These are phyloP conservation scores for Epinephelus awoara DNA, from an alignment of 2,797 vertebrate species.

Conservation along the genomic window DNA sequence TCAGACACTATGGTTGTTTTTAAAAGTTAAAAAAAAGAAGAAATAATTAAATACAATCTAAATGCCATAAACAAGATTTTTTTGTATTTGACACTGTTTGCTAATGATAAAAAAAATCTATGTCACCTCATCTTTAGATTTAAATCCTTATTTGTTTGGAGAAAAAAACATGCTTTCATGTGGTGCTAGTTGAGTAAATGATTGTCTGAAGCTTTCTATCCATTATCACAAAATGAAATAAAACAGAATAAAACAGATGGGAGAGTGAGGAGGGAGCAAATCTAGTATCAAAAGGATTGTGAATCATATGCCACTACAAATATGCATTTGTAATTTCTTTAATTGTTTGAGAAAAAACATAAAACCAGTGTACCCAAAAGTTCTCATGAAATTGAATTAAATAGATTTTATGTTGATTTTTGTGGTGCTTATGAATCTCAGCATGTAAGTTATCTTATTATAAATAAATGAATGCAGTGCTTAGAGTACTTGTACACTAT, in stretches of 20 bases:
- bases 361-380: background rate
- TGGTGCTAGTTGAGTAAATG: background rate
- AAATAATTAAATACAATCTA: background rate
- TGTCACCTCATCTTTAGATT: background rate
- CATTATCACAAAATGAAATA: background rate
- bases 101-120: background rate
- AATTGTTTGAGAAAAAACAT: background rate
- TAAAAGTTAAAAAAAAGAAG: background rate
- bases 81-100: background rate
- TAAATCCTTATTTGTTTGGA: background rate
- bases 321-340: background rate
- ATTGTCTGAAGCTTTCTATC: conserved; percentile 7
- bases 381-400: background rate
- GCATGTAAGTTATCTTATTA: background rate
- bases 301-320: background rate
- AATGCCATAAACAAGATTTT: background rate
- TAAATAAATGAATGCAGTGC: background rate
- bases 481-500: background rate
- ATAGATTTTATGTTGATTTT: background rate
- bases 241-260: conserved; percentile 22
- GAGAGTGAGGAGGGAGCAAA: background rate
- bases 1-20: conserved; percentile 9
- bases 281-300: conserved; percentile 4
- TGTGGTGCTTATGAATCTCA: background rate
- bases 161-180: background rate